Percentiles rank a stretch among this genome's conserved stretches.
These are phyloP conservation scores for Neuroscelio doddi DNA, from an alignment of 2,888 invertebrate genomes.

Conservation along the genomic window DNA sequence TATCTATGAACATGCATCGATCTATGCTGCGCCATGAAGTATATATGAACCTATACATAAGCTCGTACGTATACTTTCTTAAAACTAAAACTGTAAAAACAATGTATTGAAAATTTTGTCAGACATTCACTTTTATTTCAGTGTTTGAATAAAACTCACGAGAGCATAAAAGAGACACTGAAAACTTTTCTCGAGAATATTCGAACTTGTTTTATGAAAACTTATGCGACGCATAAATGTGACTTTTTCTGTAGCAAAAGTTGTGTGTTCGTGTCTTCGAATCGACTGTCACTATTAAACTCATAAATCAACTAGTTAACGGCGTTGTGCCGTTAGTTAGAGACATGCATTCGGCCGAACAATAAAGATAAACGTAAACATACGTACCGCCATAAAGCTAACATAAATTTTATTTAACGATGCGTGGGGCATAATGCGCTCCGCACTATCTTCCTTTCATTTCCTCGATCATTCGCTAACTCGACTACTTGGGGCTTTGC, in stretches of 20 bases:
- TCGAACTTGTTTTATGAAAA: conserved; percentile 36
- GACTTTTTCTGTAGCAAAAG: conserved; percentile 24
- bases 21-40: too few relatives aligned
- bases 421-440: conserved; percentile 52
- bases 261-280: conserved; percentile 16
- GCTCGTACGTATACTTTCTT: too few relatives aligned
- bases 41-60: too few relatives aligned
- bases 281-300: conserved; percentile 58
- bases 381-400: conserved; percentile 47
- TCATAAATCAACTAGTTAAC: conserved; percentile 59
- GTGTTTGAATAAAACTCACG: too few relatives aligned
- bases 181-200: background rate
- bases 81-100: too few relatives aligned
- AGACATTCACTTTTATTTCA: too few relatives aligned
- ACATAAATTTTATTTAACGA: conserved; percentile 62
- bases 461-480: conserved; percentile 35
- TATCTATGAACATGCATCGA: too few relatives aligned
- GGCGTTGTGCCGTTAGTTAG: conserved; percentile 59
- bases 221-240: conserved; percentile 28
- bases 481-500: conserved; percentile 10
- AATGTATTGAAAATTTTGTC: too few relatives aligned
- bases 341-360: conserved; percentile 51
- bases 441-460: conserved; percentile 42
- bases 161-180: too few relatives aligned
- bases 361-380: conserved; percentile 59